Evolutionary conservation across 2,888 invertebrate species (phyloP).

Genomic region (Pedicia rivosa): DNA sequence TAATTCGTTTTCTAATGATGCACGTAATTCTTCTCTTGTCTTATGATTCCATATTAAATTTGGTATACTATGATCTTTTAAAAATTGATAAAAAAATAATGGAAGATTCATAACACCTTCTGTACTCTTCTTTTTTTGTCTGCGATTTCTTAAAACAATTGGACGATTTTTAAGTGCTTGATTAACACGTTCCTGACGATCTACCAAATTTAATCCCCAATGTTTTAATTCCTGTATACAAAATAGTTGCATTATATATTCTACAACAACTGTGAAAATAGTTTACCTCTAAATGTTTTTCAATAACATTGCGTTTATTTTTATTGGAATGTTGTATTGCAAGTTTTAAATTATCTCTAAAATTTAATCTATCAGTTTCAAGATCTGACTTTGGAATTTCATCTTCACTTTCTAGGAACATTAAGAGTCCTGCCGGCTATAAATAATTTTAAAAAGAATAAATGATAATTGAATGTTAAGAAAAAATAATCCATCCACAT

Average conservation of each 20-base stretch:
- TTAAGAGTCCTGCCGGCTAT: slow-evolving; percentile 82
- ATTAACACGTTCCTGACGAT: slow-evolving; percentile 26
- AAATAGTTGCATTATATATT: slow-evolving; percentile 1
- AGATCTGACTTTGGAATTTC: slow-evolving; percentile 57
- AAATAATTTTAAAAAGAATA: slow-evolving; percentile 12
- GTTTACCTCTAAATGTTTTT: slow-evolving; percentile 64
- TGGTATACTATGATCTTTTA: slow-evolving; percentile 83
- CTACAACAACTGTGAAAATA: slow-evolving; percentile 8
- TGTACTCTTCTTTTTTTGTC: slow-evolving; percentile 37
- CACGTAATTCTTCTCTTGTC: slow-evolving; percentile 89
- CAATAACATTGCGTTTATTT: slow-evolving; percentile 54
- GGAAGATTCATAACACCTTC: slow-evolving; percentile 36
- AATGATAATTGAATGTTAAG: not conserved
- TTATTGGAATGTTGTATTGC: slow-evolving; percentile 66
- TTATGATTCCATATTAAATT: slow-evolving; percentile 99
- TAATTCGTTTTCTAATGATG: slow-evolving; percentile 84
- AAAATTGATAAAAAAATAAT: slow-evolving; percentile 90
- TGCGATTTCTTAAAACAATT: slow-evolving; percentile 75
- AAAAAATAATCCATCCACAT: slow-evolving; percentile 19
- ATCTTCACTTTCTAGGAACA: slow-evolving; percentile 77
- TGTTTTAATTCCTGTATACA: no score
- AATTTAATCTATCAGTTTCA: slow-evolving; percentile 54
- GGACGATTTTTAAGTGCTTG: slow-evolving; percentile 47
- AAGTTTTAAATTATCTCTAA: slow-evolving; percentile 87
- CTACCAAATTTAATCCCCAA: slow-evolving; percentile 42